Evolutionary conservation across 2,888 invertebrate genomes (phyloP).

Genomic region (Hanleya hanleyi): DNA sequence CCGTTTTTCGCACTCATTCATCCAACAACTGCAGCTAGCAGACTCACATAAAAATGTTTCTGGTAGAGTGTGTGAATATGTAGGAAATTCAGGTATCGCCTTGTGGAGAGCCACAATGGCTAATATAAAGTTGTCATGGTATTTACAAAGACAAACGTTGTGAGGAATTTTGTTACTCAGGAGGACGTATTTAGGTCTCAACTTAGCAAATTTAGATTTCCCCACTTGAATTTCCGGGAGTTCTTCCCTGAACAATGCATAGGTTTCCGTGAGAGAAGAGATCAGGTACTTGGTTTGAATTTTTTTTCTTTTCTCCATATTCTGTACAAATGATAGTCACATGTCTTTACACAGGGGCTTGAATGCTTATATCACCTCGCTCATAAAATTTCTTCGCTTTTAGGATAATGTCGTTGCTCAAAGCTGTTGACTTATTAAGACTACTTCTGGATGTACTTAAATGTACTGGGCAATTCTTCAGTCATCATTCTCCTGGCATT

Average conservation of each 20-base stretch:
- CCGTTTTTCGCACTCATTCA: background rate
- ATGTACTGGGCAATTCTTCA: too few relatives aligned
- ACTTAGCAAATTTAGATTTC: background rate
- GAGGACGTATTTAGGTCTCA: background rate
- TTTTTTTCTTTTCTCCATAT: too few relatives aligned
- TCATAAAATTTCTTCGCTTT: background rate
- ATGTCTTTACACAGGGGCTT: slow-evolving; percentile 19
- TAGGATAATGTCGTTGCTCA: background rate
- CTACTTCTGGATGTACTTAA: too few relatives aligned
- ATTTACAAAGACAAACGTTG: too few relatives aligned
- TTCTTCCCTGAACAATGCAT: background rate
- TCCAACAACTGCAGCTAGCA: background rate
- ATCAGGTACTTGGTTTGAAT: background rate
- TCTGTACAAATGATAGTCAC: background rate
- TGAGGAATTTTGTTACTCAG: background rate
- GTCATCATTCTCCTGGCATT: too few relatives aligned
- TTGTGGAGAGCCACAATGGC: background rate
- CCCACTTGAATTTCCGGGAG: background rate
- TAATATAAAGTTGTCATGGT: slow-evolving; percentile 8
- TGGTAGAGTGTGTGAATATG: background rate
- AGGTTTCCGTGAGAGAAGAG: background rate
- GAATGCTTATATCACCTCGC: slow-evolving; percentile 17
- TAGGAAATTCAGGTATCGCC: background rate
- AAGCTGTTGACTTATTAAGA: too few relatives aligned
- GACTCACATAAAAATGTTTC: background rate